Evolutionary conservation across 2,113 vertebrate genomes (phyloP), one percentile per base, ranked within the genome.

Genomic region (Octodon degus): DNA sequence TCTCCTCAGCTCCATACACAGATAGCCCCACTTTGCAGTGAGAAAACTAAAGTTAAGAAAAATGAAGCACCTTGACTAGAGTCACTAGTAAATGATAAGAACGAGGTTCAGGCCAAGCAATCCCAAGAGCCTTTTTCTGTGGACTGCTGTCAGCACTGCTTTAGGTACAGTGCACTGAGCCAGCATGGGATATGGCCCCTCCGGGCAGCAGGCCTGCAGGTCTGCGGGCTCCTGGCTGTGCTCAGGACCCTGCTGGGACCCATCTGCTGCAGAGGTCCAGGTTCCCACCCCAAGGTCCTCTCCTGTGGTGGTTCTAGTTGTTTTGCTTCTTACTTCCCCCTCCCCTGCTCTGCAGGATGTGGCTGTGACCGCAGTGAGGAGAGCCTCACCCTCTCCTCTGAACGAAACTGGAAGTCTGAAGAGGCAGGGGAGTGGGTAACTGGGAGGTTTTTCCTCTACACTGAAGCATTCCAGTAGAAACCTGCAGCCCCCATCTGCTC

Each of bases 261-360:
- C 10, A 8, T 19, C 43, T 30, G 53, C 62, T 8, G n/a, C 40
- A 1, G 6, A 22, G 8, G 1, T 58, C 95, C 95, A 40, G 68
- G 55, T 27, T 19, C 76, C 79, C 67, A 88, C 85, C 63, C 80
- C 7, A 0, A 20, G 79, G 68, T 67, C 91, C 62, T 47, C 1
- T 68, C 84, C 95, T 40, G 5, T 0, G 62, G 77, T 62, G 85
- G 68, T 83, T 91, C 94, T 87, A 92, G 37, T 95, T 97, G 96
- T 97, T 97, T 97, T 97, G 96, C 95, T 95, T 93, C 95, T 97
- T 83, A 98, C 97, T 98, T 97, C 97, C 97, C 97, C 97, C 93
- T 98, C 85, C 97, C 67, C 85, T 89, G 92, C 94, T 95, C 95
- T 83, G 95, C 97, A 98, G 97, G 97, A 98, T 97, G 97, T 98